Base-by-base conservation (phyloP, 2,888 invertebrate species). In the Nymphalis c-album region DNA sequence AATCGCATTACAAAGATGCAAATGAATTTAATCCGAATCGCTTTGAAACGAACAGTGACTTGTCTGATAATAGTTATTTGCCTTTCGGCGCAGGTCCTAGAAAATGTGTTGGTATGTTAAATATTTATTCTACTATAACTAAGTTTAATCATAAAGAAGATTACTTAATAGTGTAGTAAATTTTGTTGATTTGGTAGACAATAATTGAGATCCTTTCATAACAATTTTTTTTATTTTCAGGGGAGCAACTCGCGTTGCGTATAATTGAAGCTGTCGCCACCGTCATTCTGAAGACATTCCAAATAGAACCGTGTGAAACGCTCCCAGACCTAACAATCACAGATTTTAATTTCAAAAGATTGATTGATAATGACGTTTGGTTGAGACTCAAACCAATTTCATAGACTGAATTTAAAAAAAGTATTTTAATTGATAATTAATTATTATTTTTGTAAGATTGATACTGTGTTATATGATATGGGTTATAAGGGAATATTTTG, bases 21-120 rank as follows among this genome's bases (percentile, higher is more conserved):
- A 71, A 78, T 17, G 71, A 70, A 7, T 92, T 87, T 71, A 85
- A 85, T 57, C 92, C 92, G 10, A 86, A 87, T n/a, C 81, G 92
- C 59, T 91, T 89, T 75, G 75, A 84, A 64, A 77, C 81, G 63
- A 80, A 78, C 26, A 81, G 83, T 55, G 74, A 77, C 0, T 79
- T 77, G 26, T 82, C 84, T 68, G 79, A 82, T 60, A 85, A 82
- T 68, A 75, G 85, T 0, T 91, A 83, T 76, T 76, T 91, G 63
- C 90, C 92, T 7, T 92, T 90, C 74, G 91, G 92, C 48, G 85
- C 84, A 17, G 92, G 92, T 57, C 90, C 91, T 35, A 86, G 90
- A 65, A 90, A 87, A 80, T 92, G 91, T 74, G 78, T 89, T 71
- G 91, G 91, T 92, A 78, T 86, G 88, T 78, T 17, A 31, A 20